phyloP scores from a whole-genome alignment of 2,888 invertebrate species.

The Melikaiella ostensackeni region DNA sequence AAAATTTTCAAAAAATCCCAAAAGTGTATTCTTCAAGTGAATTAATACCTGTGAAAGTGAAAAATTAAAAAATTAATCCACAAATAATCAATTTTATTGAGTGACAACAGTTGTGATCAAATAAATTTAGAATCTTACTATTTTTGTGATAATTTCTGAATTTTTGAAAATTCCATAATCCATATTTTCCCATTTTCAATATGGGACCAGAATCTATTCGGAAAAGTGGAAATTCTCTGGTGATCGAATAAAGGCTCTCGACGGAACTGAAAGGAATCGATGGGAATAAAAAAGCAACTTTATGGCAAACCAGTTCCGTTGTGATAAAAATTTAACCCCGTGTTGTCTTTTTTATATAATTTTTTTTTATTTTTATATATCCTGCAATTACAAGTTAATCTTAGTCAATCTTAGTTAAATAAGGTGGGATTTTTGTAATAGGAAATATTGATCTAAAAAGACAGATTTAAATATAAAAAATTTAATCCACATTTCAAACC shows the following conservation, averaged over 20 bases:
- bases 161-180: not conserved
- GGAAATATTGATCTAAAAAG: no score
- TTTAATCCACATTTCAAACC: no score
- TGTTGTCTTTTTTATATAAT: not conserved
- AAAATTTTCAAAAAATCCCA: not conserved
- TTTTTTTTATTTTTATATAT: no score
- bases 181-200: not conserved
- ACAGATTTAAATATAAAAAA: no score
- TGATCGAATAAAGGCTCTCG: constrained; percentile 29
- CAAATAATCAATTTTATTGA: not conserved
- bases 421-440: no score
- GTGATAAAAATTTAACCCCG: not conserved
- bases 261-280: constrained; percentile 40
- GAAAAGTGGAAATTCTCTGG: not conserved
- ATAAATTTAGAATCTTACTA: not conserved
- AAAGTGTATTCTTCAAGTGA: not conserved
- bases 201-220: not conserved
- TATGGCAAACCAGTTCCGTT: constrained; percentile 16
- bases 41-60: not conserved
- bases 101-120: not conserved
- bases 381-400: no score
- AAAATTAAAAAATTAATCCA: not conserved
- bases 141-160: not conserved
- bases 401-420: no score
- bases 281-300: constrained; percentile 3